Evolutionary conservation across 2,797 vertebrate species (phyloP), one percentile per base, ranked within the genome.

Genomic region (Crocidura indochinensis): DNA sequence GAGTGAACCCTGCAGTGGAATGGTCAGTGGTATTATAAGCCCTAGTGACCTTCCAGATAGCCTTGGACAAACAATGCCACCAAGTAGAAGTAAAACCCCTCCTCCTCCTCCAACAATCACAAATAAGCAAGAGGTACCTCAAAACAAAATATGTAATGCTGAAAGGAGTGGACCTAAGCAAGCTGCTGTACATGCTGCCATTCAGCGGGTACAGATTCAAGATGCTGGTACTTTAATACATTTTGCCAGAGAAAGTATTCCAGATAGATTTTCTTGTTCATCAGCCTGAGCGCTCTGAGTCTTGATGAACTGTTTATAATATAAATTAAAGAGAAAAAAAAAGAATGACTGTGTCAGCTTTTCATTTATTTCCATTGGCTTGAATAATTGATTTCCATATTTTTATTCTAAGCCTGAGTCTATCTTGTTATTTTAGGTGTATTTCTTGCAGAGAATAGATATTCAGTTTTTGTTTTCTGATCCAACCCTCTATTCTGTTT

Each of bases 11-110:
- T 99, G 99, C 96, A 99, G 99, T 90, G 99, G 98, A 38, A 98
- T 99, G 98, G 99, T 99, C 20, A 99, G 99, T 77, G 99, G 99
- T n/a, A 98, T 99, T 79, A 99, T 99, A 95, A 99, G 99, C 96
- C 99, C 99, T 71, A 99, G 99, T 93, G 99, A 99, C 94, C 98
- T 99, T 91, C 99, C 99, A 1, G 99, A 99, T 97, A 99, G 99
- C 95, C 99, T 99, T 0, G 99, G 99, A 1, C 99, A 99, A 98
- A 99, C 99, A 10, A 99, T 99, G 99, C 99, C 99, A 4, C 99
- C 99, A 26, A 99, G 99, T 96, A 98, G 99, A 76, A 99, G 98
- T 96, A 99, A 99, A 97, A 99, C 99, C 0, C 99, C 99, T 1
- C 96, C 96, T 2, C 96, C 98, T 64, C 96, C 98, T 94, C 98